phyloP scores from a whole-genome alignment of 2,888 invertebrate genomes.

The Cryptophagus acutangulus region DNA sequence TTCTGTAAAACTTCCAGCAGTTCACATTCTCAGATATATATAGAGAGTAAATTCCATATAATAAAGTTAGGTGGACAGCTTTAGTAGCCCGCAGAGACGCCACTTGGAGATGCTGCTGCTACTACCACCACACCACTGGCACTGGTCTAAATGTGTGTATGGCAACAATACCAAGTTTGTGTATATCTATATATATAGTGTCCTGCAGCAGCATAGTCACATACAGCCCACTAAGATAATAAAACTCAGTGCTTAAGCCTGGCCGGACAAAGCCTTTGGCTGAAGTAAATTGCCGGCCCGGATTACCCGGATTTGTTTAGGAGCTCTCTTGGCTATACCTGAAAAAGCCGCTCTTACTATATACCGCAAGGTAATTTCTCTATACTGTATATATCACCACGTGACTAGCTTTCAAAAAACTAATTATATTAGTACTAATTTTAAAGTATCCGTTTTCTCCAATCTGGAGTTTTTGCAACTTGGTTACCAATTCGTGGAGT shows the following conservation, averaged over 20 bases:
- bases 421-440: too few species aligned
- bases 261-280: conserved; percentile 45
- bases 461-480: background rate
- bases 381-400: too few species aligned
- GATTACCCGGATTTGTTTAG: conserved; percentile 50
- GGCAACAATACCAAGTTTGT: conserved; percentile 6
- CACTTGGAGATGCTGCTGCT: conserved; percentile 15
- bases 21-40: too few species aligned
- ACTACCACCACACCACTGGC: too few species aligned
- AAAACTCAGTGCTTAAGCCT: conserved; percentile 49
- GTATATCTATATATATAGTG: conserved; percentile 6
- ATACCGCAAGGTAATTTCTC: conserved; percentile 30
- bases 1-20: too few species aligned
- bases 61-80: conserved; percentile 47
- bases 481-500: too few species aligned
- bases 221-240: conserved; percentile 42
- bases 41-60: conserved; percentile 36
- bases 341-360: conserved; percentile 23
- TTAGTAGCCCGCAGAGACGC: conserved; percentile 42
- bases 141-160: too few species aligned
- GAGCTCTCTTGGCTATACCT: conserved; percentile 37
- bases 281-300: conserved; percentile 49
- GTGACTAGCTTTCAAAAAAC: conserved; percentile 30
- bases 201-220: conserved; percentile 4
- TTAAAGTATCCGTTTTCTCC: too few species aligned